These are phyloP conservation scores for Pygmarrhopalites habei DNA, from an alignment of 1,140 invertebrate species.

Conservation along the genomic window DNA sequence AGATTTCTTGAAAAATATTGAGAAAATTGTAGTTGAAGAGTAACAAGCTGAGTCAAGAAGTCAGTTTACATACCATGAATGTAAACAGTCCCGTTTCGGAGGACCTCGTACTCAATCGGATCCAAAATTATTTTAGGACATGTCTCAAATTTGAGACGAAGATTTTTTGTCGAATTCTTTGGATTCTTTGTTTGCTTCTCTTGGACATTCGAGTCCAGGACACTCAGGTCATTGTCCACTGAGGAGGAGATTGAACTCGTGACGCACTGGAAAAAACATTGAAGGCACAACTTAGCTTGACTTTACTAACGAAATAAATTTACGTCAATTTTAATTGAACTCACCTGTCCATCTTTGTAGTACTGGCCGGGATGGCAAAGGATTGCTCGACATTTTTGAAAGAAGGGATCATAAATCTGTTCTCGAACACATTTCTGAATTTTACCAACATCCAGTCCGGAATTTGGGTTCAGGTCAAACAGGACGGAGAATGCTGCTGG, in stretches of 20 bases:
- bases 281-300: too few relatives aligned
- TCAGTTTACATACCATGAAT: too few relatives aligned
- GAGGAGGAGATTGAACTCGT: slow-evolving; percentile 22
- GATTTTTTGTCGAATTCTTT: slow-evolving; percentile 1
- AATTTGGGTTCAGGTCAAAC: slow-evolving; percentile 46
- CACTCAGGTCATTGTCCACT: slow-evolving; percentile 9
- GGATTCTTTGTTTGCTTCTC: slow-evolving; percentile 10
- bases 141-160: slow-evolving; percentile 35
- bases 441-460: slow-evolving; percentile 43
- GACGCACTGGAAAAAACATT: slow-evolving; percentile 28
- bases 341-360: slow-evolving; percentile 28
- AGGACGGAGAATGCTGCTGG: slow-evolving; percentile 49
- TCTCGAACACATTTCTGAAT: slow-evolving; percentile 40
- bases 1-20: too few relatives aligned
- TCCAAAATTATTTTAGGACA: slow-evolving; percentile 47
- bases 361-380: slow-evolving; percentile 42
- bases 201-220: slow-evolving; percentile 19
- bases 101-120: slow-evolving; percentile 44
- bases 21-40: too few relatives aligned
- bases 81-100: slow-evolving; percentile 44
- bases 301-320: too few relatives aligned
- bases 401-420: slow-evolving; percentile 51
- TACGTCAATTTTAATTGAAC: too few relatives aligned
- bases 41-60: too few relatives aligned
- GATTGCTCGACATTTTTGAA: slow-evolving; percentile 47